These are phyloP conservation scores for Spisula subtruncata DNA, from an alignment of 2,888 invertebrate species.

Conservation along the genomic window DNA sequence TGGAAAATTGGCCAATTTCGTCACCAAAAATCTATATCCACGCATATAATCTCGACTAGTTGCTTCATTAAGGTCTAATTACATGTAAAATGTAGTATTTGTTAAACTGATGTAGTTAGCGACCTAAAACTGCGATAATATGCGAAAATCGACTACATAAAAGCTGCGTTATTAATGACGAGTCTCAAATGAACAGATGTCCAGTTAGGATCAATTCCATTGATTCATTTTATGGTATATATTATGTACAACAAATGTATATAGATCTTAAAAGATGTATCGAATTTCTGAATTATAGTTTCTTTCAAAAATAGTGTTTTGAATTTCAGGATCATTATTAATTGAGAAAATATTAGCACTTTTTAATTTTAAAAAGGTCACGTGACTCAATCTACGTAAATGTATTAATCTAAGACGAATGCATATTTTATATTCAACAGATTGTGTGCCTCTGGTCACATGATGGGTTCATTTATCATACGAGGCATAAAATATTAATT, in stretches of 20 bases:
- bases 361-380: background rate
- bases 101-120: conserved; percentile 23
- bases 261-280: background rate
- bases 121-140: conserved; percentile 7
- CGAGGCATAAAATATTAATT: conserved; percentile 12
- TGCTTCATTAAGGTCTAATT: conserved; percentile 46
- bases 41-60: background rate
- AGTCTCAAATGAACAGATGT: background rate
- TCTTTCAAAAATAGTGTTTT: background rate
- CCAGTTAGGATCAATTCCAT: background rate
- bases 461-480: background rate
- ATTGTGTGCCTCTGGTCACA: background rate
- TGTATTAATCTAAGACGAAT: background rate
- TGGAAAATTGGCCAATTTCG: conserved; percentile 49
- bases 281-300: background rate
- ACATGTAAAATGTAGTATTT: conserved; percentile 36
- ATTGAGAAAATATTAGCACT: background rate
- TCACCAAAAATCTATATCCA: conserved; percentile 26
- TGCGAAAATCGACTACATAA: background rate
- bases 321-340: background rate
- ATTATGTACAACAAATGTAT: background rate
- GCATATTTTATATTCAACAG: background rate
- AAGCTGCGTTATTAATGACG: background rate
- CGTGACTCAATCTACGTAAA: background rate
- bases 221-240: background rate